Evolutionary conservation across 1,140 invertebrate genomes (phyloP).

Genomic region (Dufourea novaeangliae): DNA sequence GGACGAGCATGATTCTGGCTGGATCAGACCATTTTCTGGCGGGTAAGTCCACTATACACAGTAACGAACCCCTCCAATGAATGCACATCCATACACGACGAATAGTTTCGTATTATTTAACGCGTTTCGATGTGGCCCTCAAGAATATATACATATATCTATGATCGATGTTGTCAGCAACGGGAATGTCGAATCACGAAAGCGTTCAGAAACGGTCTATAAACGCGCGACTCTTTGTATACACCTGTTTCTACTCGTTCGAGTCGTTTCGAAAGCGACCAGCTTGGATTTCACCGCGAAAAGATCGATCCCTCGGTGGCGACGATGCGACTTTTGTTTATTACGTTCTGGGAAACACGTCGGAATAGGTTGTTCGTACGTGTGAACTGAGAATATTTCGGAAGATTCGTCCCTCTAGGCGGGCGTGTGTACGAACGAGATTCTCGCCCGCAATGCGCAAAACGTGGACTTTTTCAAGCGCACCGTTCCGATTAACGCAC

Average conservation of each 20-base stretch:
- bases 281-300: not conserved
- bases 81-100: too few relatives aligned
- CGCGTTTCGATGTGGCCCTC: too few relatives aligned
- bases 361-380: not conserved
- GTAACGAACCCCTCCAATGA: not conserved
- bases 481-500: not conserved
- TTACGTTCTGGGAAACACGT: too few relatives aligned
- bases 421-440: not conserved
- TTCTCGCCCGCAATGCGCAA: constrained; percentile 55
- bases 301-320: constrained; percentile 1
- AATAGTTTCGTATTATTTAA: too few relatives aligned
- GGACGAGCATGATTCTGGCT: constrained; percentile 80
- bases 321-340: too few relatives aligned
- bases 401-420: not conserved
- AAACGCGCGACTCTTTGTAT: too few relatives aligned
- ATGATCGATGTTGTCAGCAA: not conserved
- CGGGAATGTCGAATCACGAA: not conserved
- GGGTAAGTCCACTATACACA: constrained; percentile 80
- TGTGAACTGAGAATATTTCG: not conserved
- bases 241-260: too few relatives aligned
- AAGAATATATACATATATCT: too few relatives aligned
- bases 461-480: constrained; percentile 8
- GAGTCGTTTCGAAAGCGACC: not conserved
- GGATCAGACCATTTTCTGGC: constrained; percentile 81
- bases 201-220: too few relatives aligned